These are phyloP conservation scores for Pollenia amentaria DNA, from an alignment of 2,888 invertebrate genomes.

Conservation along the genomic window DNA sequence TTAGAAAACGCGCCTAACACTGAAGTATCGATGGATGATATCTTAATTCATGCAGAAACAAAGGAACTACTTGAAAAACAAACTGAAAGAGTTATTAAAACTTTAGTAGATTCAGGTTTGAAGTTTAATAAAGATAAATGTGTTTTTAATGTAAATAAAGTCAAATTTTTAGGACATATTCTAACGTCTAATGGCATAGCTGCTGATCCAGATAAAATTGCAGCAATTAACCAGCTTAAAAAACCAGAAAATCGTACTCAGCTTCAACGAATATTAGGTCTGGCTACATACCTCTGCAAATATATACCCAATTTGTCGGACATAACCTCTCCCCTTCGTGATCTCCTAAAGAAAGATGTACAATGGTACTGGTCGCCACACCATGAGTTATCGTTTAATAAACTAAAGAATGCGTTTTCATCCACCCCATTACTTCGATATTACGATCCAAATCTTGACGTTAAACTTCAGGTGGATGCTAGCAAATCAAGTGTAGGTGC, in stretches of 20 bases:
- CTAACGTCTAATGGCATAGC: constrained; percentile 76
- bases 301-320: constrained; percentile 64
- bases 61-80: constrained; percentile 73
- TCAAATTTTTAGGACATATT: constrained; percentile 78
- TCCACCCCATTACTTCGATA: constrained; percentile 76
- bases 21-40: constrained; percentile 76
- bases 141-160: constrained; percentile 59
- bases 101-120: constrained; percentile 71
- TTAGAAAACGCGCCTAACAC: too few relatives aligned
- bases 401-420: constrained; percentile 60
- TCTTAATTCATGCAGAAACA: constrained; percentile 75
- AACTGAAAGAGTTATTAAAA: constrained; percentile 72
- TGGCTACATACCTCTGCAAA: constrained; percentile 64
- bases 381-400: constrained; percentile 63
- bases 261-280: constrained; percentile 71
- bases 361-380: constrained; percentile 54
- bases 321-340: constrained; percentile 46
- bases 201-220: constrained; percentile 77
- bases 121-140: constrained; percentile 77
- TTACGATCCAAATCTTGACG: constrained; percentile 76
- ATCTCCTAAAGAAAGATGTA: constrained; percentile 64
- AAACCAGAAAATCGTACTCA: constrained; percentile 67
- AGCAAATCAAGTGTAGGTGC: constrained; percentile 77
- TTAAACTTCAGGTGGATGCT: constrained; percentile 75
- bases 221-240: constrained; percentile 75